These are phyloP conservation scores for Entomobrya multifasciata DNA, from an alignment of 2,888 invertebrate genomes.

Conservation along the genomic window DNA sequence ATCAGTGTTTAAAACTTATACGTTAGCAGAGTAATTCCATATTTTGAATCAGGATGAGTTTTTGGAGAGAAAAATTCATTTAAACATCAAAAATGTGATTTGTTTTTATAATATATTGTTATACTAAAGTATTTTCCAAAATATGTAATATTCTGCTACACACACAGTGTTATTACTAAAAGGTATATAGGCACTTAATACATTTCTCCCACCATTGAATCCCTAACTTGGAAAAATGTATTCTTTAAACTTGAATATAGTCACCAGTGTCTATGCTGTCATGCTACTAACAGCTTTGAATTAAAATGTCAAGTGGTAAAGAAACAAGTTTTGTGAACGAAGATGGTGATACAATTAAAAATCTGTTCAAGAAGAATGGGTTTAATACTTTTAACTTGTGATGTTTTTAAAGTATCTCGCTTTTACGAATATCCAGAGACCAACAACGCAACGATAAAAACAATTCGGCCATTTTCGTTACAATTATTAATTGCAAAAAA, in stretches of 20 bases:
- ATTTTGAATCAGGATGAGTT: neutral
- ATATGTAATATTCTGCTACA: neutral
- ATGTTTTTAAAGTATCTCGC: too few relatives aligned
- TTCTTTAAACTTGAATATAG: too few relatives aligned
- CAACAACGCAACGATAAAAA: too few relatives aligned
- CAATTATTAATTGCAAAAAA: too few relatives aligned
- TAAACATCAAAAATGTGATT: neutral
- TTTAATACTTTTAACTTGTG: too few relatives aligned
- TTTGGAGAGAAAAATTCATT: neutral
- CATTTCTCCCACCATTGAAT: constrained; percentile 53
- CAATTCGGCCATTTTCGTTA: too few relatives aligned
- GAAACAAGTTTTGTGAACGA: too few relatives aligned
- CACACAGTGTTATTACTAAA: neutral
- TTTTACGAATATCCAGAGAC: too few relatives aligned
- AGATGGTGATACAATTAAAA: neutral
- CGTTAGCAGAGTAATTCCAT: constrained; percentile 19
- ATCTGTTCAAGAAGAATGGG: too few relatives aligned
- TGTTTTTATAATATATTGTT: neutral
- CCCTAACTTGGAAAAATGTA: neutral
- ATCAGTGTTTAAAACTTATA: neutral
- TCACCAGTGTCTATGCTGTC: too few relatives aligned
- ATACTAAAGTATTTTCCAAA: neutral
- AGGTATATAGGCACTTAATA: neutral
- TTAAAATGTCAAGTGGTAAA: too few relatives aligned
- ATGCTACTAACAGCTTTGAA: too few relatives aligned